Conservation (phyloP, 2,888 invertebrate genomes). For the Amphiduros pacificus region DNA sequence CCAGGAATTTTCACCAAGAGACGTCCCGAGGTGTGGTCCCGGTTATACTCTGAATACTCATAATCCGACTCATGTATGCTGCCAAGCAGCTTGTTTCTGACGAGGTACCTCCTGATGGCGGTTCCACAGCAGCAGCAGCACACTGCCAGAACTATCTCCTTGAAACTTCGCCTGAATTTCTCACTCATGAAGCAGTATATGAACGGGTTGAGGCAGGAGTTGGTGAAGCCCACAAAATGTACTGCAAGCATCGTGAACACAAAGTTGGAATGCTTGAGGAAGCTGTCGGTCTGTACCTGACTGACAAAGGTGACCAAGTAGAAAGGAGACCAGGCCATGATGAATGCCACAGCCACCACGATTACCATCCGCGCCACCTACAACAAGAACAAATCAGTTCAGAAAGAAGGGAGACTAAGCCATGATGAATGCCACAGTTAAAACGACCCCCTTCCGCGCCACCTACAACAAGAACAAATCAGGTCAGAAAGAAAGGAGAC, state of each 20-base stretch:
- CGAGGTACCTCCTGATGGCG: no score
- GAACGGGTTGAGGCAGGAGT: slow-evolving; percentile 62
- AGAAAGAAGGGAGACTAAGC: background rate
- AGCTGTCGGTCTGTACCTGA: slow-evolving; percentile 55
- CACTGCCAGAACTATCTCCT: slow-evolving; percentile 33
- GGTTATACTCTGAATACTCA: no score
- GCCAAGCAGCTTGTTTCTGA: no score
- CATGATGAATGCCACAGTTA: no score
- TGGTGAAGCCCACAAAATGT: slow-evolving; percentile 60
- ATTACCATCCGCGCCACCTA: slow-evolving; percentile 62
- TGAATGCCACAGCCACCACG: slow-evolving; percentile 60
- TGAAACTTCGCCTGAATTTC: slow-evolving; percentile 57
- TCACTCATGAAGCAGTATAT: slow-evolving; percentile 62
- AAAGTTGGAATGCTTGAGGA: slow-evolving; percentile 56
- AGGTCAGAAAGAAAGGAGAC: slow-evolving; percentile 61
- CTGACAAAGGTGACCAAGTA: slow-evolving; percentile 59
- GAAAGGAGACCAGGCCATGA: slow-evolving; percentile 61
- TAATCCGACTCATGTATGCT: no score
- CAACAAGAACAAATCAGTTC: slow-evolving; percentile 20
- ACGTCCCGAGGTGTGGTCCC: no score
- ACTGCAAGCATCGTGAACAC: slow-evolving; percentile 61
- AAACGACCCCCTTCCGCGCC: no score
- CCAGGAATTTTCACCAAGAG: no score
- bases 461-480: no score
- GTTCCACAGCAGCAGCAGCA: no score